phyloP scores from a whole-genome alignment of 1,140 invertebrate species.

The Conus betulinus region DNA sequence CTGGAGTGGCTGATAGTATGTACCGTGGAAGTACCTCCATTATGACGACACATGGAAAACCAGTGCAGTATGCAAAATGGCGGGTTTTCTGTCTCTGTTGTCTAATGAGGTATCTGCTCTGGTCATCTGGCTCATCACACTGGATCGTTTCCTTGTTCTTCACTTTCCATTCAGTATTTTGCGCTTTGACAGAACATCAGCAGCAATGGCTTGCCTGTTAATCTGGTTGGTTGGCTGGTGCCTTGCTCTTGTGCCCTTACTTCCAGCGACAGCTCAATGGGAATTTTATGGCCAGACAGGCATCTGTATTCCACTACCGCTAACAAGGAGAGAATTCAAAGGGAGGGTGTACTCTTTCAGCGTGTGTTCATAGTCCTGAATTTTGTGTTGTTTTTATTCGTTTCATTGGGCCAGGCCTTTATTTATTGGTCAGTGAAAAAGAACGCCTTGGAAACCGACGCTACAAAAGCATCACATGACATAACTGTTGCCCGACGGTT shows the following conservation, averaged over 20 bases:
- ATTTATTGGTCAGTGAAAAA: conserved; percentile 45
- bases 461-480: conserved; percentile 15
- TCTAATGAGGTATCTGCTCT: no score
- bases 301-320: conserved; percentile 47
- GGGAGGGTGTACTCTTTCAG: conserved; percentile 50
- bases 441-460: neutral
- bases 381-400: conserved; percentile 41
- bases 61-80: neutral
- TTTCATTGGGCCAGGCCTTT: conserved; percentile 45
- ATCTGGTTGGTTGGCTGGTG: conserved; percentile 8
- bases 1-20: neutral
- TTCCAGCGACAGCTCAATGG: conserved; percentile 30
- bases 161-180: neutral
- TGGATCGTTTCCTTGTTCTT: no score
- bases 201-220: conserved; percentile 15
- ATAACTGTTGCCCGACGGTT: conserved; percentile 32
- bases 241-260: conserved; percentile 24
- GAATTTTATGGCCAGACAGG: conserved; percentile 44
- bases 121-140: no score
- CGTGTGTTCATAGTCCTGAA: conserved; percentile 52
- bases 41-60: conserved; percentile 20
- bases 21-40: conserved; percentile 53
- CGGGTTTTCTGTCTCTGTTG: no score
- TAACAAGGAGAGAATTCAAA: conserved; percentile 15
- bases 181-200: conserved; percentile 26